Conservation (phyloP, 2,113 vertebrate genomes). For the Jaculus jaculus region DNA sequence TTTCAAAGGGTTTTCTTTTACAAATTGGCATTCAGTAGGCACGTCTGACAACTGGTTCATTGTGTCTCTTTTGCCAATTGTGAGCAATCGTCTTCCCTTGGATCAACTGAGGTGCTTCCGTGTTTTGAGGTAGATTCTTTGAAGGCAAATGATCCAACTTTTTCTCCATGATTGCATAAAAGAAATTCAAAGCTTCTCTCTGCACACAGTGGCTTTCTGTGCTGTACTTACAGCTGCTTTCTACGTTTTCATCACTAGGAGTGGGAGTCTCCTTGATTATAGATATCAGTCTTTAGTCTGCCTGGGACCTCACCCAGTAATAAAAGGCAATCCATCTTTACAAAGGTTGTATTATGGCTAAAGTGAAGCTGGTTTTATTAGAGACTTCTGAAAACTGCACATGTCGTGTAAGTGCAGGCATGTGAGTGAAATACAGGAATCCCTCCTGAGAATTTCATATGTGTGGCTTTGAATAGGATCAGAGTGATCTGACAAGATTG, state of each 20-base stretch:
- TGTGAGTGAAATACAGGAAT: conserved; percentile 2
- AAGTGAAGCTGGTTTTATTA: conserved; percentile 28
- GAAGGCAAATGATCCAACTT: conserved; percentile 62
- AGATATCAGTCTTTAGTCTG: conserved; percentile 24
- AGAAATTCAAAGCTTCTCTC: conserved; percentile 50
- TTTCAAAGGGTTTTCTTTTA: conserved; percentile 74
- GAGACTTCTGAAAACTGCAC: not conserved
- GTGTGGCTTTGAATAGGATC: not conserved
- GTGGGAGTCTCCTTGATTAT: not conserved
- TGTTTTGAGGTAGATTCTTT: conserved; percentile 62
- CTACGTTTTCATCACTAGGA: not conserved
- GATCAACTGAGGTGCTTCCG: conserved; percentile 27
- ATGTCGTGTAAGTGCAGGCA: not conserved
- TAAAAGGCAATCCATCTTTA: conserved; percentile 22
- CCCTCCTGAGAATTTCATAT: not conserved
- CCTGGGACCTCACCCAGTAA: not conserved
- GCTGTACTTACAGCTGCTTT: not conserved
- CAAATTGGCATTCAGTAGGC: conserved; percentile 70
- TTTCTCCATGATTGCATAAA: conserved; percentile 33
- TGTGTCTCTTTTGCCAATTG: conserved; percentile 70
- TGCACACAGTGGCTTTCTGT: not conserved
- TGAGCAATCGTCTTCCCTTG: conserved; percentile 70
- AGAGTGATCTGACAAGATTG: not conserved
- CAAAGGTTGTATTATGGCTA: not conserved
- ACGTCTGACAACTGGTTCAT: conserved; percentile 62